Conservation (phyloP, 2,888 invertebrate genomes). For the Crocallis elinguaria region DNA sequence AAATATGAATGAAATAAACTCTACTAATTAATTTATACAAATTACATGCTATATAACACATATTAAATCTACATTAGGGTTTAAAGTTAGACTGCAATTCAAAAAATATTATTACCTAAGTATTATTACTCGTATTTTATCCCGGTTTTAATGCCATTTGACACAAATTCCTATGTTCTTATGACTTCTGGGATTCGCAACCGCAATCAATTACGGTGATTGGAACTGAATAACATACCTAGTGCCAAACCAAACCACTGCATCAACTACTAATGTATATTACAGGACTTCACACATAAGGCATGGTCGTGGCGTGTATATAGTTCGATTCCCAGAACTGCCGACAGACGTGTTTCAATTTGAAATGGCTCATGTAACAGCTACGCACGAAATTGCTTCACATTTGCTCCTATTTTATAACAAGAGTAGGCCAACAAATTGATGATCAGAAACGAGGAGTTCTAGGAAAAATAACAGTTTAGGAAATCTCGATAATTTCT, state of each 20-base stretch:
- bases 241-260: neutral
- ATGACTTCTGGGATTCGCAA: too few species aligned
- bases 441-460: conserved; percentile 27
- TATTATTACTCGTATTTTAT: too few species aligned
- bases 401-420: conserved; percentile 13
- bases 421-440: conserved; percentile 26
- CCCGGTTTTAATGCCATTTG: too few species aligned
- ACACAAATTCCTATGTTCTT: too few species aligned
- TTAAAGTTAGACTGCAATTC: too few species aligned
- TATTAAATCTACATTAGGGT: too few species aligned
- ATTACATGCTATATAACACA: too few species aligned
- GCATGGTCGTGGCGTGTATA: neutral
- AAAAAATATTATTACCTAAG: too few species aligned
- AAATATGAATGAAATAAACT: too few species aligned
- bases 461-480: conserved; percentile 23
- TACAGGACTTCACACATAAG: neutral
- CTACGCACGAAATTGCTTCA: conserved; percentile 4
- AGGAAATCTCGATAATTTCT: conserved; percentile 27
- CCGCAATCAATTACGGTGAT: neutral
- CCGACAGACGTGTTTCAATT: conserved; percentile 7
- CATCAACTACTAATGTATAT: neutral
- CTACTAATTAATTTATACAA: too few species aligned
- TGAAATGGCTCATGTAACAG: conserved; percentile 1
- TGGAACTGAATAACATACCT: neutral
- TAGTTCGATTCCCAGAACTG: conserved; percentile 9